These are phyloP conservation scores for Caenorhabditis brenneri DNA, from an alignment of 1,140 invertebrate species.

Conservation along the genomic window DNA sequence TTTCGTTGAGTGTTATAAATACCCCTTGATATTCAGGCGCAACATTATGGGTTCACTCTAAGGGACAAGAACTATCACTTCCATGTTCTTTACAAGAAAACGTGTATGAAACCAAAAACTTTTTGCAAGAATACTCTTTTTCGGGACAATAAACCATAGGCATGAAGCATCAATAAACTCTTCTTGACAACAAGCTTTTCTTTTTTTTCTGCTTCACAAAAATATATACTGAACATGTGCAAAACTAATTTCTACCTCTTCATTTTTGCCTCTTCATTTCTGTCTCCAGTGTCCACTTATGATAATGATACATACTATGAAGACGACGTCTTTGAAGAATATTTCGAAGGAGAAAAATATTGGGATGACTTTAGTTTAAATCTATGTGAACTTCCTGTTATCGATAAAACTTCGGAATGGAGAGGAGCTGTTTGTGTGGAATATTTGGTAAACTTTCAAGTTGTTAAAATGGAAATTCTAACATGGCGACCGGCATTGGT, in stretches of 20 bases:
- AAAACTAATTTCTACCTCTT: neutral
- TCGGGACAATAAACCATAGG: neutral
- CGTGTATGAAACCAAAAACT: neutral
- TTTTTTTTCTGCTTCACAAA: neutral
- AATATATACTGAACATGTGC: too few species aligned
- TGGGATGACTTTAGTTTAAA: neutral
- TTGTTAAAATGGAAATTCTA: neutral
- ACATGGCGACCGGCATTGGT: neutral
- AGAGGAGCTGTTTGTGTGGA: neutral
- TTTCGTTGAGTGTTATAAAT: neutral
- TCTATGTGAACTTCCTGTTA: too few species aligned
- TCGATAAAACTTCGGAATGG: neutral
- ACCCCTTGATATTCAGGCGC: constrained; percentile 6
- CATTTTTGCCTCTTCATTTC: neutral
- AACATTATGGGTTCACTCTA: constrained; percentile 60
- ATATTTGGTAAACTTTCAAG: neutral
- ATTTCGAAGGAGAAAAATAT: neutral
- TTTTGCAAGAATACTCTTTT: neutral
- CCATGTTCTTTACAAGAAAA: constrained; percentile 47
- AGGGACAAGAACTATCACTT: constrained; percentile 57
- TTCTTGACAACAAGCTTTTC: neutral
- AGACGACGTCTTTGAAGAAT: too few species aligned
- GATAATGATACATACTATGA: too few species aligned
- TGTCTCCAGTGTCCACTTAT: neutral
- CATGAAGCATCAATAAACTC: neutral